Evolutionary conservation across 1,140 invertebrate genomes (phyloP).

Genomic region (Bombus sylvicola): DNA sequence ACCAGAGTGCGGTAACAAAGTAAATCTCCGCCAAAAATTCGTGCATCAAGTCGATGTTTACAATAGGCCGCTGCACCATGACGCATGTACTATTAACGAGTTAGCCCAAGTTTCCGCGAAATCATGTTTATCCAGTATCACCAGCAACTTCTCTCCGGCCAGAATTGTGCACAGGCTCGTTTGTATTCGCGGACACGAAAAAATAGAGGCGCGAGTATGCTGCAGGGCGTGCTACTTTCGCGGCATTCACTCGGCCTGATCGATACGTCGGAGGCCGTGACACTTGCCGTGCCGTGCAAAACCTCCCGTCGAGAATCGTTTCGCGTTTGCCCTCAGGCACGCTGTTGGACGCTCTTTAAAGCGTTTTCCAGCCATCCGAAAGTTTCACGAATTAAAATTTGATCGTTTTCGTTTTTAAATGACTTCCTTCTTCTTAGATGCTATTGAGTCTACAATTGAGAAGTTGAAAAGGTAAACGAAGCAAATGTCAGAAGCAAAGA

Average conservation of each 20-base stretch:
- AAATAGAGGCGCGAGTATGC: slow-evolving; percentile 32
- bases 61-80: neutral
- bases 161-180: slow-evolving; percentile 8
- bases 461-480: neutral
- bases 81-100: slow-evolving; percentile 30
- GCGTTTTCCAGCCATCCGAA: neutral
- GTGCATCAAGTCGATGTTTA: neutral
- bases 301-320: slow-evolving; percentile 23
- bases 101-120: neutral
- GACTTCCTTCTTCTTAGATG: neutral
- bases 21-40: neutral
- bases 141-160: neutral
- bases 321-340: neutral
- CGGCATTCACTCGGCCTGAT: slow-evolving; percentile 42
- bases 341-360: neutral
- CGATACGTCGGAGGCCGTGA: slow-evolving; percentile 64
- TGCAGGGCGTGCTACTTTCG: slow-evolving; percentile 56
- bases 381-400: neutral
- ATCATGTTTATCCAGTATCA: slow-evolving; percentile 25
- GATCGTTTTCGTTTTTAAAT: neutral
- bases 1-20: neutral
- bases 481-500: neutral
- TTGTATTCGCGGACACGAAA: slow-evolving; percentile 41
- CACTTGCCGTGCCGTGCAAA: slow-evolving; percentile 34
- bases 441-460: neutral